Percentiles rank a stretch among this genome's conserved stretches.
Evolutionary conservation across 2,888 invertebrate species (phyloP).

Genomic region (Pharmacophagus antenor): DNA sequence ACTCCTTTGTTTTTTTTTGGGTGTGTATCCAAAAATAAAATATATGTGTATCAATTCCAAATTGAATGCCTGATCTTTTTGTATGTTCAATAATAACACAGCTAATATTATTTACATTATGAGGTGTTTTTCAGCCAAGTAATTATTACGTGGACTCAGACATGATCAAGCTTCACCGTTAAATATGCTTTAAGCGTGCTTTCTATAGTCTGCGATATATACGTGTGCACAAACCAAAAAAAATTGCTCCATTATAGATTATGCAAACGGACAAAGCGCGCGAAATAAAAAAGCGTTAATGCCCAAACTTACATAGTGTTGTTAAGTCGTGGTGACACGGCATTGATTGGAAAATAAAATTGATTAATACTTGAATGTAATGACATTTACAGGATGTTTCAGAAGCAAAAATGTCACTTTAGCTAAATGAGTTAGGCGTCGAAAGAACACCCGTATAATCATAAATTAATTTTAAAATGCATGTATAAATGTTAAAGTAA

Average conservation of each 20-base stretch:
- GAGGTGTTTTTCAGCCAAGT: no score
- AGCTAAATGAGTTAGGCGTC: neutral
- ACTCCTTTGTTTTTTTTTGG: no score
- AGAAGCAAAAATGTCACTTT: slow-evolving; percentile 7
- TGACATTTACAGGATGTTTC: slow-evolving; percentile 4
- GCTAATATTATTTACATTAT: no score
- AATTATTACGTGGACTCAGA: no score
- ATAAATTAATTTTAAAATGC: neutral
- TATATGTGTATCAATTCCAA: no score
- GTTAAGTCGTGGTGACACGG: slow-evolving; percentile 12
- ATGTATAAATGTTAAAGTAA: neutral
- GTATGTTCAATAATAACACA: no score
- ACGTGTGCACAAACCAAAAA: no score
- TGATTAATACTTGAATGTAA: slow-evolving; percentile 2
- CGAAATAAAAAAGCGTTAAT: slow-evolving; percentile 22
- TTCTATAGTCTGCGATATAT: no score
- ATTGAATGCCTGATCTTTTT: no score
- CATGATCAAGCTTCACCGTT: no score
- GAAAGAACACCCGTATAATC: neutral
- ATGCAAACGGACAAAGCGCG: slow-evolving; percentile 8
- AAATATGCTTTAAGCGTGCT: no score
- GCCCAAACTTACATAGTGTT: slow-evolving; percentile 21
- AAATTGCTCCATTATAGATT: neutral
- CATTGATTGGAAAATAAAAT: slow-evolving; percentile 11
- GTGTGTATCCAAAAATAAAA: no score